phyloP scores from a whole-genome alignment of 2,113 vertebrate genomes.

The Eupsittula cactorum region DNA sequence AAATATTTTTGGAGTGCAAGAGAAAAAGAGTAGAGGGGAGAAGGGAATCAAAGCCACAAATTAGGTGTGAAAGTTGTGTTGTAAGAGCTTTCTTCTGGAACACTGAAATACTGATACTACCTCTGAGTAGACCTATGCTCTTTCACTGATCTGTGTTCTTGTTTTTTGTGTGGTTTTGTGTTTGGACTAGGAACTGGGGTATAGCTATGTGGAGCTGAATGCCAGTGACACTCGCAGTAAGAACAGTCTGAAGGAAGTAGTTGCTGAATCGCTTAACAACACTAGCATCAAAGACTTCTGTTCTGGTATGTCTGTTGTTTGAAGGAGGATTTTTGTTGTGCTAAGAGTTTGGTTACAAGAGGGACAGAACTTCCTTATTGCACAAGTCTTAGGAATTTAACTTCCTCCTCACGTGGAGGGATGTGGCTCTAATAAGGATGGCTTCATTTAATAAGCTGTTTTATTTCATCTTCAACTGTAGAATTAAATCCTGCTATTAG shows the following conservation, averaged over 20 bases:
- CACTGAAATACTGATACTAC: background rate
- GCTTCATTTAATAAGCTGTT: background rate
- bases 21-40: background rate
- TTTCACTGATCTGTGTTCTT: background rate
- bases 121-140: background rate
- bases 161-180: background rate
- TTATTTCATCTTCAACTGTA: background rate
- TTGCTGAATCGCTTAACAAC: conserved; percentile 93
- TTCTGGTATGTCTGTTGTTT: conserved; percentile 76
- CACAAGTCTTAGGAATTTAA: background rate
- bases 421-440: fast-evolving
- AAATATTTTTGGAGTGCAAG: background rate
- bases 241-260: conserved; percentile 88
- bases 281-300: conserved; percentile 95
- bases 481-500: background rate
- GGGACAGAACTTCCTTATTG: background rate
- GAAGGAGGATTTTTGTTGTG: background rate
- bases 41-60: background rate
- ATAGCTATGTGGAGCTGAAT: conserved; percentile 95
- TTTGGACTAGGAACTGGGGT: conserved; percentile 86
- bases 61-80: background rate
- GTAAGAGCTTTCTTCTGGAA: background rate
- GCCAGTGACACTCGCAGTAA: conserved; percentile 95
- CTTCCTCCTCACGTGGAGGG: background rate
- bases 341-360: background rate